phyloP scores from a whole-genome alignment of 2,888 invertebrate species.

The Pandemis heparana region DNA sequence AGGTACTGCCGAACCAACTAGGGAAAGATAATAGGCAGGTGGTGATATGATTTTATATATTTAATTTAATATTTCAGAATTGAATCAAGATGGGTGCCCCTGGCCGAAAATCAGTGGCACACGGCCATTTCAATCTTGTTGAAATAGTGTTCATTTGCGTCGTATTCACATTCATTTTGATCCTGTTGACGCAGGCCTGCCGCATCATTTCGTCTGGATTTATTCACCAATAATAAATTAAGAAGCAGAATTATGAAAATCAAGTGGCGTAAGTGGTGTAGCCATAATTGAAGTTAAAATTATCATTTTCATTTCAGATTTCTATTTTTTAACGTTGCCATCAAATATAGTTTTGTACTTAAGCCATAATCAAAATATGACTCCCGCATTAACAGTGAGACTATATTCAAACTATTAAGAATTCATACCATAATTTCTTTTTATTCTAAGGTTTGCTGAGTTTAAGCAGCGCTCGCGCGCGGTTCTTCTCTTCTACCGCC shows the following conservation, averaged over 20 bases:
- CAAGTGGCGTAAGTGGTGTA: not conserved
- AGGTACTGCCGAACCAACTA: too few relatives aligned
- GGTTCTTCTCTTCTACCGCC: not conserved
- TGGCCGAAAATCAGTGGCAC: not conserved
- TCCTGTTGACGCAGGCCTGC: constrained; percentile 10
- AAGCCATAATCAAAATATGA: too few relatives aligned
- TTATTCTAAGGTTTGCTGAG: not conserved
- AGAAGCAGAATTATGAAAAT: not conserved
- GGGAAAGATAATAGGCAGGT: too few relatives aligned
- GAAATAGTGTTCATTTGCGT: constrained; percentile 17
- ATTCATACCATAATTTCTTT: not conserved
- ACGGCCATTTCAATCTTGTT: constrained; percentile 13
- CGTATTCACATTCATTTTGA: constrained; percentile 18
- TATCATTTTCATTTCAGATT: not conserved
- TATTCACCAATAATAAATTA: not conserved
- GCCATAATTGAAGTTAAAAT: not conserved
- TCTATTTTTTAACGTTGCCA: too few relatives aligned
- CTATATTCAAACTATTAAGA: not conserved
- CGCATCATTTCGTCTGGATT: constrained; percentile 10
- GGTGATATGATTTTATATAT: not conserved
- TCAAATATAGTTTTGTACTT: too few relatives aligned
- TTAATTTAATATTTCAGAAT: not conserved
- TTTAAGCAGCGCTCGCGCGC: not conserved
- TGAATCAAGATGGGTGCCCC: not conserved
- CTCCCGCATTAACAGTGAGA: too few relatives aligned